phyloP scores from a whole-genome alignment of 2,113 vertebrate species.

The Sterrhoptilus dennistouni region DNA sequence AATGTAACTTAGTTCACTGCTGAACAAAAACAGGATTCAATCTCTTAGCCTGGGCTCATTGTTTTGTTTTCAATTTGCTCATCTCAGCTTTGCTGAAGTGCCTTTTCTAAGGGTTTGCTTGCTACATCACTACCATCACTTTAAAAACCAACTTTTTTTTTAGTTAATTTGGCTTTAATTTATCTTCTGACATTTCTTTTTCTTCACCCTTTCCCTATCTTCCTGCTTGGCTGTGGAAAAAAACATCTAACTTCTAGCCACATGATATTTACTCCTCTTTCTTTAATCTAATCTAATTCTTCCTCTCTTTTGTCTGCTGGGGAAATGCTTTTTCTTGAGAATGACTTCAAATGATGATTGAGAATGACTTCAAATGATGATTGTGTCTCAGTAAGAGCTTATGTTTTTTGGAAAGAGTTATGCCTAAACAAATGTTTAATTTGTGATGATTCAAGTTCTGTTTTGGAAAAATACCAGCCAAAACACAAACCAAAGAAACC shows the following conservation, averaged over 20 bases:
- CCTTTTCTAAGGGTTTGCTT: not conserved
- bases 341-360: not conserved
- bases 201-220: rapidly evolving
- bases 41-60: not conserved
- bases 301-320: not conserved
- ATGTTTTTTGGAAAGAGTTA: not conserved
- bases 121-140: not conserved
- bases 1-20: not conserved
- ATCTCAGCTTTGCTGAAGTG: not conserved
- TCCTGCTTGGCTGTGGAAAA: not conserved
- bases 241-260: not conserved
- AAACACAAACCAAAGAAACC: not conserved
- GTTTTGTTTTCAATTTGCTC: not conserved
- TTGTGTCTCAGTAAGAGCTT: not conserved
- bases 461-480: not conserved
- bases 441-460: not conserved
- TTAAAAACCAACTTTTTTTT: not conserved
- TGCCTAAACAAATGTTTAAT: not conserved
- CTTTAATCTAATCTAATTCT: not conserved
- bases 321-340: not conserved
- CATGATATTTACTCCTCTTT: not conserved
- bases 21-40: rapidly evolving
- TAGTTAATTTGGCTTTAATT: not conserved
- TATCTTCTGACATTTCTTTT: not conserved
- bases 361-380: not conserved